Evolutionary conservation across 2,888 invertebrate genomes (phyloP).

Genomic region (Hipparchia sbordonii): DNA sequence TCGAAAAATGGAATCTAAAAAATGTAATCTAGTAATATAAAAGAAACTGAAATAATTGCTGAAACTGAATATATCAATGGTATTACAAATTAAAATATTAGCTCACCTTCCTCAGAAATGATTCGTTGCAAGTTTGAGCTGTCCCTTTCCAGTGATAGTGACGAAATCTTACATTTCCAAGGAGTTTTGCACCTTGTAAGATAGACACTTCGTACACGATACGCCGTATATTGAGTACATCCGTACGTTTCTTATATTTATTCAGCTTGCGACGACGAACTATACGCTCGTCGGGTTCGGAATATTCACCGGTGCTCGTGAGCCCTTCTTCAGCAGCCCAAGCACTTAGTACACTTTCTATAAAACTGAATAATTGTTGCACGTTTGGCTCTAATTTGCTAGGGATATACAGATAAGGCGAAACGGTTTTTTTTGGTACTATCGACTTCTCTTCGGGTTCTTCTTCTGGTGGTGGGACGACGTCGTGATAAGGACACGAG

Average conservation of each 20-base stretch:
- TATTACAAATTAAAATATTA: neutral
- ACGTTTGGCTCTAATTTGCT: constrained; percentile 88
- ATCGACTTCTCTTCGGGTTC: constrained; percentile 64
- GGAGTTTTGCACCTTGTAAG: constrained; percentile 84
- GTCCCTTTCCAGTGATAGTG: constrained; percentile 94
- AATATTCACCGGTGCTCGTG: constrained; percentile 88
- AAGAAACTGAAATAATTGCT: no score
- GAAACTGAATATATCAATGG: neutral
- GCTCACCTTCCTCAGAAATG: constrained; percentile 93
- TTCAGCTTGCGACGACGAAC: constrained; percentile 83
- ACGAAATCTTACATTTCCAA: constrained; percentile 87
- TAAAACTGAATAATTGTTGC: constrained; percentile 91
- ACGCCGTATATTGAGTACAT: constrained; percentile 86
- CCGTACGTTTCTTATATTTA: constrained; percentile 85
- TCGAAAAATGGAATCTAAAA: no score
- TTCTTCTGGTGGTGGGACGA: constrained; percentile 62
- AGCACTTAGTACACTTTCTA: constrained; percentile 90
- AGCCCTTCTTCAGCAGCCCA: constrained; percentile 90
- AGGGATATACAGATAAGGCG: constrained; percentile 78
- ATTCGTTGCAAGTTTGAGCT: constrained; percentile 93
- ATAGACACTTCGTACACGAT: constrained; percentile 88
- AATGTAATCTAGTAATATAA: no score
- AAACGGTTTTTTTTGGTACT: constrained; percentile 74
- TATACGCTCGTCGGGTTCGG: constrained; percentile 87
- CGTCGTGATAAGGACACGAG: constrained; percentile 74